Evolutionary conservation across 2,888 invertebrate genomes (phyloP).

Genomic region (Oscheius sp.): DNA sequence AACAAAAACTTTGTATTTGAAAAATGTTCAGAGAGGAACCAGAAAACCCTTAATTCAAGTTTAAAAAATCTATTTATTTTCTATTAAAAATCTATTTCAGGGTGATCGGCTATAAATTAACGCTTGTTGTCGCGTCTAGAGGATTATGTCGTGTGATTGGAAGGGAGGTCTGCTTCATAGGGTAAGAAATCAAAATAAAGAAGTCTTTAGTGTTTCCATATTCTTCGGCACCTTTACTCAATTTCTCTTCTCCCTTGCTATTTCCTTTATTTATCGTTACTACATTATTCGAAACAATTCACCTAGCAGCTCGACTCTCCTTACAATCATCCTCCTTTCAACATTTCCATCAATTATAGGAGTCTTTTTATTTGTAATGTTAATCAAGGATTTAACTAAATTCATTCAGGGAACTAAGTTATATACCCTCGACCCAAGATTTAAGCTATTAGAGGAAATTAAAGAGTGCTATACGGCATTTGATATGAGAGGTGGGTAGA

Average conservation of each 20-base stretch:
- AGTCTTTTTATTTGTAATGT: neutral
- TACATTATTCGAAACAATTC: constrained; percentile 7
- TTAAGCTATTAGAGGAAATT: neutral
- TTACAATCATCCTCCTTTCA: neutral
- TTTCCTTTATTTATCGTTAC: constrained; percentile 2
- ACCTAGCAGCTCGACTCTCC: neutral
- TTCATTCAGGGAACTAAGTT: neutral
- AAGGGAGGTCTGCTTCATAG: constrained; percentile 16
- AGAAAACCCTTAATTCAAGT: no score
- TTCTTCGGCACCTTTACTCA: constrained; percentile 70
- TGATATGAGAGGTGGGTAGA: neutral
- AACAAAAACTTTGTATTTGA: no score
- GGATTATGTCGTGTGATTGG: neutral
- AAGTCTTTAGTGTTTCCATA: constrained; percentile 19
- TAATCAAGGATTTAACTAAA: neutral
- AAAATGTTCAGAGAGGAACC: no score
- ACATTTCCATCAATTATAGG: constrained; percentile 2
- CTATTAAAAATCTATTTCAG: no score
- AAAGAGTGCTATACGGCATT: neutral
- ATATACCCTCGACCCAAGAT: neutral
- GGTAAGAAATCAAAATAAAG: neutral
- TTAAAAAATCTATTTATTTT: no score
- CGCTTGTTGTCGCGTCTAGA: neutral
- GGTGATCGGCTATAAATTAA: constrained; percentile 1
- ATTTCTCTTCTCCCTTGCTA: constrained; percentile 68